Evolutionary conservation across 2,888 invertebrate genomes (phyloP), one percentile per base, ranked within the genome.

Genomic region (Parthenolecanium corni): DNA sequence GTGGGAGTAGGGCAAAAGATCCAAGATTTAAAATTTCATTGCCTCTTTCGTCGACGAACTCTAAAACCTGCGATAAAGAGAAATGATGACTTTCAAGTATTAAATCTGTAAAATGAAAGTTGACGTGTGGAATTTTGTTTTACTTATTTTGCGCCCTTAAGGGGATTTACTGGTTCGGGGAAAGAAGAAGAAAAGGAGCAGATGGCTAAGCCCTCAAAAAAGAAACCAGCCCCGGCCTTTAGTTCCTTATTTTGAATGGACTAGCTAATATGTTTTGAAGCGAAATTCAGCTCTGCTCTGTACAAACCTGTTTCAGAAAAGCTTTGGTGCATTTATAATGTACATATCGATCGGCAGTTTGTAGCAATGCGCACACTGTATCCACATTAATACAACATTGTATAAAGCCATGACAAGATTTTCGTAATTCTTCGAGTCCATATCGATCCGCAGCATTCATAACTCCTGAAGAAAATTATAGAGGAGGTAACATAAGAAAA

Each of bases 401-500:
- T 0, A 93, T 91, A 70, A 93, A 93, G 0, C 92, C 92, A 5
- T 88, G 85, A 71, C 93, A 93, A 2, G 92, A 90, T 66, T 87
- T 82, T 1, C 92, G 79, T 20, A 94, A 75, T 72, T 93, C 92
- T 68, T 93, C 92, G 70, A 94, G 73, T 0, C 91, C 91, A 71
- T 93, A 94, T 73, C 92, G 92, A 73, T 94, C 93, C 0, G 93
- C 93, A 0, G 93, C 93, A 72, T 93, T 93, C 91, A 93, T 91
- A 12, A 94, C 89, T 52, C 93, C 93, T 93, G 73, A 3, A 18
- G 24, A 25, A 61, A 11, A 46, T 46, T 46, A n/a, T 46, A 2
- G 46, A 46, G n/a, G n/a, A n/a, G n/a, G n/a, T n/a, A n/a, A n/a
- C n/a, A n/a, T n/a, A n/a, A n/a, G n/a, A n/a, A n/a, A n/a, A n/a